Conservation (phyloP, 1,140 invertebrate species). For the Drosophila suzukii region DNA sequence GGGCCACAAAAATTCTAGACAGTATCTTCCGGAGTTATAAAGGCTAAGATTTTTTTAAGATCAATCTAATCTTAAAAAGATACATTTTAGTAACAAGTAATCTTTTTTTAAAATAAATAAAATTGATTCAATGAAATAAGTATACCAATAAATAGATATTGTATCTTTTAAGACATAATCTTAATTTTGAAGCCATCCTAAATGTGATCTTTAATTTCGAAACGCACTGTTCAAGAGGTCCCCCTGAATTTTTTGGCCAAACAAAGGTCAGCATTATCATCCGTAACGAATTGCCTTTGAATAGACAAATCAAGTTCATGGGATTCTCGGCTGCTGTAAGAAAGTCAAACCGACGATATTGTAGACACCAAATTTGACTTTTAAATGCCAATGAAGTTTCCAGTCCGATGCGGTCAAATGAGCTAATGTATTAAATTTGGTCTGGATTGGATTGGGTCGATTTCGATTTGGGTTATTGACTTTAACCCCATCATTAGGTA, state of each 20-base stretch:
- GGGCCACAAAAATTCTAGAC: too few relatives aligned
- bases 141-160: not conserved
- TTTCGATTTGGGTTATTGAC: constrained; percentile 52
- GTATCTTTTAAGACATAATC: too few relatives aligned
- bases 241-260: constrained; percentile 20
- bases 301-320: constrained; percentile 55
- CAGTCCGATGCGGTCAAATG: constrained; percentile 42
- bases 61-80: too few relatives aligned
- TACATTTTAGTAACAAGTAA: too few relatives aligned
- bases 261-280: constrained; percentile 58
- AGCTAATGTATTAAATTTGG: constrained; percentile 51
- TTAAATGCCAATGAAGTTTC: constrained; percentile 50
- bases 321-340: constrained; percentile 39
- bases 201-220: not conserved
- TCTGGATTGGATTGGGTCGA: constrained; percentile 36
- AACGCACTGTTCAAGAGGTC: constrained; percentile 4
- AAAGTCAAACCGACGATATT: constrained; percentile 41
- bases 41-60: not conserved
- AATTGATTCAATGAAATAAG: not conserved
- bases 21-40: not conserved
- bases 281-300: constrained; percentile 52
- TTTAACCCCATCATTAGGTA: constrained; percentile 26
- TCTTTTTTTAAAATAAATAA: not conserved
- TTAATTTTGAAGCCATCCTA: not conserved
- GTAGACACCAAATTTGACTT: constrained; percentile 61